Evolutionary conservation across 1,140 invertebrate species (phyloP).

Genomic region (Cheumatopsyche charites): DNA sequence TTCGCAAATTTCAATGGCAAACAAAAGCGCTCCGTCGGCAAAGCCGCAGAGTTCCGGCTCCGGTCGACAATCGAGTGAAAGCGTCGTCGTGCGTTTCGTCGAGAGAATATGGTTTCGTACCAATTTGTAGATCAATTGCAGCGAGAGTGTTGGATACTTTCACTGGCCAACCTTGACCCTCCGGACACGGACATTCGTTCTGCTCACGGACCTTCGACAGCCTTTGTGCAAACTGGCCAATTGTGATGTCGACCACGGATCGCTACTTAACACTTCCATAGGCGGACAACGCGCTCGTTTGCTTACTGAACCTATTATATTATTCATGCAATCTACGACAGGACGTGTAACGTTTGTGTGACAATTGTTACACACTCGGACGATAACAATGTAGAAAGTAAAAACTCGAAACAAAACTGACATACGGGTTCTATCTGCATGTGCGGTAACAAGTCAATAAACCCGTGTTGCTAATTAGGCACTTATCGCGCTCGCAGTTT

Average conservation of each 20-base stretch:
- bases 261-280: too few species aligned
- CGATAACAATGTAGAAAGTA: slow-evolving; percentile 15
- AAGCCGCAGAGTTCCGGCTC: background rate
- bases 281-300: too few species aligned
- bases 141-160: slow-evolving; percentile 24
- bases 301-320: background rate
- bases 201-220: too few species aligned
- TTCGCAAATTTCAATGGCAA: slow-evolving; percentile 16
- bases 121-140: slow-evolving; percentile 30
- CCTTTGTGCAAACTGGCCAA: too few species aligned
- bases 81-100: background rate
- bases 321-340: background rate
- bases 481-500: slow-evolving; percentile 9
- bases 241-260: too few species aligned
- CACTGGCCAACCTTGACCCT: slow-evolving; percentile 29
- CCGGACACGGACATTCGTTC: background rate
- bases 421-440: background rate
- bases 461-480: slow-evolving; percentile 4
- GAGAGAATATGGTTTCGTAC: slow-evolving; percentile 17
- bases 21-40: too few species aligned
- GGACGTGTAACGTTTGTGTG: background rate
- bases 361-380: too few species aligned
- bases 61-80: slow-evolving; percentile 14
- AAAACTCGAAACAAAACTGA: background rate
- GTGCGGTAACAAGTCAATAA: slow-evolving; percentile 13